Evolutionary conservation across 2,113 vertebrate genomes (phyloP).

Genomic region (Psittacus erithacus): DNA sequence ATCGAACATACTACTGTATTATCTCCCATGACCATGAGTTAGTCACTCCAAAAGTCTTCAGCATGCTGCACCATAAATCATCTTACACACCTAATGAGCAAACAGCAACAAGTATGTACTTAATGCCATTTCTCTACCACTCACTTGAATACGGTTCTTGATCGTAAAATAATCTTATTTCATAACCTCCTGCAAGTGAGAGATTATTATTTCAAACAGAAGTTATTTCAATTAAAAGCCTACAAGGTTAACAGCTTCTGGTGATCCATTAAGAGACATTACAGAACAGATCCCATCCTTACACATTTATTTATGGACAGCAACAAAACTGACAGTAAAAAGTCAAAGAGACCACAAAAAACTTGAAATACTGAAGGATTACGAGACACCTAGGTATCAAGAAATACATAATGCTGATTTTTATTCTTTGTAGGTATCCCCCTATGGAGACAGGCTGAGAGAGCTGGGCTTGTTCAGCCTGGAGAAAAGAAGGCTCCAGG

Average conservation of each 20-base stretch:
- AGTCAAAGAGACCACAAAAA: not conserved
- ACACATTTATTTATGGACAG: not conserved
- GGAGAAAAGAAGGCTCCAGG: not conserved
- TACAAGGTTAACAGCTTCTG: not conserved
- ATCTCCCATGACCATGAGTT: not conserved
- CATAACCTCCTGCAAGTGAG: not conserved
- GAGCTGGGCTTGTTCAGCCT: not conserved
- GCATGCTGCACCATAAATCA: fast-evolving
- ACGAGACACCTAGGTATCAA: not conserved
- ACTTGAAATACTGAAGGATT: not conserved
- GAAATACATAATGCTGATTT: not conserved
- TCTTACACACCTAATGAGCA: not conserved
- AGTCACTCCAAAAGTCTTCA: not conserved
- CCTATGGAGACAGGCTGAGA: not conserved
- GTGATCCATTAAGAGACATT: not conserved
- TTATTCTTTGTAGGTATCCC: not conserved
- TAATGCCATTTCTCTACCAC: not conserved
- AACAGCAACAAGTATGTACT: not conserved
- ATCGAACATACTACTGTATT: not conserved
- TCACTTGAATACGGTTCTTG: not conserved
- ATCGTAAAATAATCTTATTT: not conserved
- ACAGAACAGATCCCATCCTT: not conserved
- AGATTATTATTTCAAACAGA: not conserved
- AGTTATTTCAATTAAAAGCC: not conserved
- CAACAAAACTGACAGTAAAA: not conserved